phyloP scores from a whole-genome alignment of 1,140 invertebrate species.

The Camponotus floridanus region DNA sequence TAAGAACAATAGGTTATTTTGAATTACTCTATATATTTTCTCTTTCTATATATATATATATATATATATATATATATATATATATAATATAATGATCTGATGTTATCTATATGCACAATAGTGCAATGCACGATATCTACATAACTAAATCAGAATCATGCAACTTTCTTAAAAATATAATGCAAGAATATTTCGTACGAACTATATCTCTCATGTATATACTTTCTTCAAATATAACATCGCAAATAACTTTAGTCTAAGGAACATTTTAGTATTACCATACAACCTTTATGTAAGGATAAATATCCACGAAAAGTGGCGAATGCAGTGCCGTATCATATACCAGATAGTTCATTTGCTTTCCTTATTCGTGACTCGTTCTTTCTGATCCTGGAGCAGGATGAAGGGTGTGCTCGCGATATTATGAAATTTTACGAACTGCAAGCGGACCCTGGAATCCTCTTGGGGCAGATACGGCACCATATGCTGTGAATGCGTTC shows the following conservation, averaged over 20 bases:
- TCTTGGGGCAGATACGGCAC: conserved; percentile 65
- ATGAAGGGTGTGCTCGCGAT: conserved; percentile 50
- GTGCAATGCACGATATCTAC: not conserved
- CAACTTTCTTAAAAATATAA: not conserved
- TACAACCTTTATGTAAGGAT: not conserved
- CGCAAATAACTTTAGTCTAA: not conserved
- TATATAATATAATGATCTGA: not conserved
- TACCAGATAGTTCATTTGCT: not conserved
- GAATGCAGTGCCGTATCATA: not conserved
- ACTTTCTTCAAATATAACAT: not conserved
- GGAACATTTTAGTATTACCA: not conserved
- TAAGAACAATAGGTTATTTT: too few species aligned
- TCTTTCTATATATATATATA: not conserved
- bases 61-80: not conserved
- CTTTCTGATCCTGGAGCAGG: conserved; percentile 24
- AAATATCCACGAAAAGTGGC: not conserved
- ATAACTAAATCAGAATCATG: conserved; percentile 8
- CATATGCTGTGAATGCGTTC: conserved; percentile 77
- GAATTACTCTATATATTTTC: not conserved
- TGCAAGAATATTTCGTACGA: too few species aligned
- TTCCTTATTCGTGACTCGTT: not conserved
- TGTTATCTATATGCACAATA: not conserved
- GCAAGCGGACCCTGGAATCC: conserved; percentile 59
- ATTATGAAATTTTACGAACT: conserved; percentile 76
- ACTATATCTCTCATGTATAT: not conserved